Evolutionary conservation across 2,113 vertebrate species (phyloP), one percentile per base, ranked within the genome.

Genomic region (Embiotoca jacksoni): DNA sequence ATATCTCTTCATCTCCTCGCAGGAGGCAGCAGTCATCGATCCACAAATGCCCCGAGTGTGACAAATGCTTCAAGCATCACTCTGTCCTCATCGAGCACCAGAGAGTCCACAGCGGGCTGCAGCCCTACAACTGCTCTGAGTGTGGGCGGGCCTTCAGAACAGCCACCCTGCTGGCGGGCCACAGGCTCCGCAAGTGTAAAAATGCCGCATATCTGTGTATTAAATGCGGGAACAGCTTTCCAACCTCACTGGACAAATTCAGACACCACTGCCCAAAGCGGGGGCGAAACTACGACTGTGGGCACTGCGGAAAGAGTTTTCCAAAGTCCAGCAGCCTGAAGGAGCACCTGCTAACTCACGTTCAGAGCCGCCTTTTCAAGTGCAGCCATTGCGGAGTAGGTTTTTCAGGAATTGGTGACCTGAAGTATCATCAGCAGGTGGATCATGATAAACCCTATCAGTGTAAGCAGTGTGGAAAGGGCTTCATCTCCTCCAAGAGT

Each of bases 91-190:
- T 91, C 0, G 91, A 92, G 4, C 93, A 94, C 73, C 89, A 88
- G 81, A 57, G 92, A 46, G 88, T 93, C 39, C 93, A 94, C 85
- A 93, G 79, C 0, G 92, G 93, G 32, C 74, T 91, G 46, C 90
- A 91, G 73, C 93, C 93, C 1, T 94, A 93, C 81, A 91, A 89
- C 89, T 94, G 93, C 88, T 94, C 93, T 0, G 90, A 93, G 79
- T 94, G 93, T 2, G 93, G 93, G 1, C 60, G 91, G 59, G 90
- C 92, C 4, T 94, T 93, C 85, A 72, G 92, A 32, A 91, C 91
- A 0, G 91, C 93, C 61, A 92, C 90, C 0, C 76, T 92, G 31
- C 81, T 94, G 47, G 91, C 92, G 0, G 89, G 91, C 2, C 93
- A 94, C 90, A 57, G 92, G 74, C 72, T 92, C 0, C 71, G 90